These are phyloP conservation scores for Nerophis ophidion DNA, from an alignment of 2,113 vertebrate genomes.

Conservation along the genomic window DNA sequence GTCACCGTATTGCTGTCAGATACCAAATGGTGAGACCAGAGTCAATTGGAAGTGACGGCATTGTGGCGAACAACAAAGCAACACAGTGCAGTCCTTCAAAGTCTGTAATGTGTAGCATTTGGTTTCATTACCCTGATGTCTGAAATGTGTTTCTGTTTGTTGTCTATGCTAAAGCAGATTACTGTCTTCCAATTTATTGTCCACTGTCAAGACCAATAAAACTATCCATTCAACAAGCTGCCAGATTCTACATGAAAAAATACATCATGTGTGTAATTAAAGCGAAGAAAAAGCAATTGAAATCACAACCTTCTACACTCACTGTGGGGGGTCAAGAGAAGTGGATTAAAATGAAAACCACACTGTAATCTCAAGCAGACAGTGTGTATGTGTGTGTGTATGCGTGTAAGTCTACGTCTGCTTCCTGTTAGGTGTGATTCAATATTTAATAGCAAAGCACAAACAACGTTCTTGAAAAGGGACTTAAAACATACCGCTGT, in stretches of 20 bases:
- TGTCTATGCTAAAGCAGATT: constrained; percentile 40
- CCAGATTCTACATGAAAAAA: constrained; percentile 27
- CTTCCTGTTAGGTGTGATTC: not conserved
- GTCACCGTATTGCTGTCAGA: constrained; percentile 36
- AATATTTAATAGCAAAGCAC: constrained; percentile 7
- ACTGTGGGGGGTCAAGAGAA: constrained; percentile 10
- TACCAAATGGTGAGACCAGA: constrained; percentile 23
- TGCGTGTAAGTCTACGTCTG: constrained; percentile 6
- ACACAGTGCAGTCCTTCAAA: constrained; percentile 21
- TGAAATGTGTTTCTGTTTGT: constrained; percentile 18
- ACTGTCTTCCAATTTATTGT: constrained; percentile 24
- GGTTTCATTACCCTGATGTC: constrained; percentile 38
- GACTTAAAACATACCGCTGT: constrained; percentile 34
- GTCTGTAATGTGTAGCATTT: constrained; percentile 27
- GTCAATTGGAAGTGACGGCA: constrained; percentile 29
- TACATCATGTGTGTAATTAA: constrained; percentile 45
- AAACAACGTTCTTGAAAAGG: constrained; percentile 3
- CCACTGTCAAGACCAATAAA: constrained; percentile 46
- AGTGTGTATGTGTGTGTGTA: not conserved
- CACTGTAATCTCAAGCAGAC: constrained; percentile 19
- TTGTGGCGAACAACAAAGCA: constrained; percentile 1
- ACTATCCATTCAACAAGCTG: constrained; percentile 44
- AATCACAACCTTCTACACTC: constrained; percentile 29
- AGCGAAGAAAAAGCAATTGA: constrained; percentile 30
- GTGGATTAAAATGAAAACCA: constrained; percentile 15